These are phyloP conservation scores for Trididemnum clinides DNA, from an alignment of 23 tunicate species.

Conservation along the genomic window DNA sequence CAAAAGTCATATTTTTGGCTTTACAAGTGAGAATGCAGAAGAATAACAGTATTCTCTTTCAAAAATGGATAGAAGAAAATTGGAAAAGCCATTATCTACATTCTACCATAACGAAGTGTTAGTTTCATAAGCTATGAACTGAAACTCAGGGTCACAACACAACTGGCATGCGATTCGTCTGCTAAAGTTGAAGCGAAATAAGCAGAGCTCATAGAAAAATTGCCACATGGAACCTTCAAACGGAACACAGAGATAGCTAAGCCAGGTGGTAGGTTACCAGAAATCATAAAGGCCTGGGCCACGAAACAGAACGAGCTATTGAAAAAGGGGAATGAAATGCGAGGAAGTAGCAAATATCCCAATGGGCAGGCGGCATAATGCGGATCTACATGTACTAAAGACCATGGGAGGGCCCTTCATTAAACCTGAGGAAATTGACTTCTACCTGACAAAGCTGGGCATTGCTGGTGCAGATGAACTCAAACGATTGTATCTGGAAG, in stretches of 20 bases:
- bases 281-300: no score
- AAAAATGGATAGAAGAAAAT: neutral
- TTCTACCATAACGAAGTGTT: neutral
- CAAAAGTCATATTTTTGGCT: no score
- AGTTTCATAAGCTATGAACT: neutral
- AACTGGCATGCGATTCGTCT: no score
- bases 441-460: neutral
- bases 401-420: neutral
- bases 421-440: neutral
- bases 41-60: neutral
- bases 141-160: no score
- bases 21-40: no score
- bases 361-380: neutral
- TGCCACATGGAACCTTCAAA: no score
- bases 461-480: neutral
- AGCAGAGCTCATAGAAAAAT: no score
- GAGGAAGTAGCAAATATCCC: neutral
- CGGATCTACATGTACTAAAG: no score
- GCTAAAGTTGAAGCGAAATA: no score
- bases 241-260: no score
- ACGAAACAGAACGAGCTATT: neutral
- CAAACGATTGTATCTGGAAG: neutral
- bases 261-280: no score
- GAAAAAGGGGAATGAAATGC: neutral
- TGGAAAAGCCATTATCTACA: neutral